These are phyloP conservation scores for Ia io DNA, from an alignment of 2,113 vertebrate species.

Conservation along the genomic window DNA sequence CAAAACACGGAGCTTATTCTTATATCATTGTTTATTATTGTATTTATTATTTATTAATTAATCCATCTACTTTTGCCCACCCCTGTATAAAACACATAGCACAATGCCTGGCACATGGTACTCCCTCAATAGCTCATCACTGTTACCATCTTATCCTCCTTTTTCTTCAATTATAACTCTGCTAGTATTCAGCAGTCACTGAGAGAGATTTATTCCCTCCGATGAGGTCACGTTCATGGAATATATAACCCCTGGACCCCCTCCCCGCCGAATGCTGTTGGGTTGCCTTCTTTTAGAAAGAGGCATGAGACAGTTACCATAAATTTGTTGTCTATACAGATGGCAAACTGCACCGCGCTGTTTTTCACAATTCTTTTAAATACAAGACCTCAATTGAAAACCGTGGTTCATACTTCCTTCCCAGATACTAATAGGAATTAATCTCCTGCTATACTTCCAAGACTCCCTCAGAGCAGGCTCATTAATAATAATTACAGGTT, in stretches of 20 bases:
- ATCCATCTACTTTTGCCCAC: background rate
- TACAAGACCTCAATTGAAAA: background rate
- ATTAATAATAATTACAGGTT: background rate
- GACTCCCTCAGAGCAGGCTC: background rate
- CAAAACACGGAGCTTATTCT: background rate
- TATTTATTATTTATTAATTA: background rate
- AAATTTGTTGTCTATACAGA: background rate
- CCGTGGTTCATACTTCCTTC: background rate
- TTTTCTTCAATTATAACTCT: background rate
- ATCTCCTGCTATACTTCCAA: background rate
- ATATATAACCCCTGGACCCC: background rate
- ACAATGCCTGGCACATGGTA: background rate
- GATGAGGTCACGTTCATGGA: background rate
- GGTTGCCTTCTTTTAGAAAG: background rate
- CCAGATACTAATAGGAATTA: background rate
- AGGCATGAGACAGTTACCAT: background rate
- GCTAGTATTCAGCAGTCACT: background rate
- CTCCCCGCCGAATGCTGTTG: background rate
- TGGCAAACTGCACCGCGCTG: background rate
- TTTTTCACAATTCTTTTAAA: background rate
- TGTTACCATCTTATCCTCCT: background rate
- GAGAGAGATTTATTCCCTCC: background rate
- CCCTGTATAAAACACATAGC: background rate
- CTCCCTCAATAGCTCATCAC: background rate
- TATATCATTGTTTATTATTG: background rate